phyloP scores from a whole-genome alignment of 2,113 vertebrate species.

The Eudorcas thomsonii region DNA sequence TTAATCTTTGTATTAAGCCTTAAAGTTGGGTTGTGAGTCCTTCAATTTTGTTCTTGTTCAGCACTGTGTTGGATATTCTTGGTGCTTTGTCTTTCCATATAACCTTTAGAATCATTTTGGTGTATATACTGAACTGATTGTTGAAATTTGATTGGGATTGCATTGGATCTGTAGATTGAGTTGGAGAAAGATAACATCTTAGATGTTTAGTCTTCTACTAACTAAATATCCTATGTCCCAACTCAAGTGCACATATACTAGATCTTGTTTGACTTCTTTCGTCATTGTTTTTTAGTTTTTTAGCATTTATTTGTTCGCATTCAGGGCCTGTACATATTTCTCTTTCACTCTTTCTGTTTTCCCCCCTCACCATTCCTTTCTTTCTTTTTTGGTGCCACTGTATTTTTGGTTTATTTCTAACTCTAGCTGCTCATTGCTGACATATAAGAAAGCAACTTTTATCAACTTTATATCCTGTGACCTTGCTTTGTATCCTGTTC shows the following conservation, averaged over 20 bases:
- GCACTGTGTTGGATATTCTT: background rate
- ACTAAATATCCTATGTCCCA: background rate
- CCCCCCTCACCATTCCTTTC: too few relatives aligned
- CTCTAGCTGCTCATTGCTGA: background rate
- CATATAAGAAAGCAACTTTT: background rate
- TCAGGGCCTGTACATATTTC: background rate
- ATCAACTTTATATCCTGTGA: background rate
- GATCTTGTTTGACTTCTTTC: background rate
- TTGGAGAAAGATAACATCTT: background rate
- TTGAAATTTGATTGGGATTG: background rate
- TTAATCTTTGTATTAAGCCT: background rate
- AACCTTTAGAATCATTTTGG: background rate
- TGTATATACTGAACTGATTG: background rate
- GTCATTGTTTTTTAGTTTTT: background rate
- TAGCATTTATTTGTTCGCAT: background rate
- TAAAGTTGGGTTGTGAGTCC: background rate
- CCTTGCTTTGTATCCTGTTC: background rate
- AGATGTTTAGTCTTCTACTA: background rate
- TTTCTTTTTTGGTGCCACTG: background rate
- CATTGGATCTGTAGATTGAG: background rate
- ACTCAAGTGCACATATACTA: background rate
- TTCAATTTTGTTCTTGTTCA: background rate
- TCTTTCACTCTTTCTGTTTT: background rate
- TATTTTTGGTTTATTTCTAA: background rate
- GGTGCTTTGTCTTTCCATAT: background rate